These are phyloP conservation scores for Isoperla grammatica DNA, from an alignment of 2,888 invertebrate species.

Conservation along the genomic window DNA sequence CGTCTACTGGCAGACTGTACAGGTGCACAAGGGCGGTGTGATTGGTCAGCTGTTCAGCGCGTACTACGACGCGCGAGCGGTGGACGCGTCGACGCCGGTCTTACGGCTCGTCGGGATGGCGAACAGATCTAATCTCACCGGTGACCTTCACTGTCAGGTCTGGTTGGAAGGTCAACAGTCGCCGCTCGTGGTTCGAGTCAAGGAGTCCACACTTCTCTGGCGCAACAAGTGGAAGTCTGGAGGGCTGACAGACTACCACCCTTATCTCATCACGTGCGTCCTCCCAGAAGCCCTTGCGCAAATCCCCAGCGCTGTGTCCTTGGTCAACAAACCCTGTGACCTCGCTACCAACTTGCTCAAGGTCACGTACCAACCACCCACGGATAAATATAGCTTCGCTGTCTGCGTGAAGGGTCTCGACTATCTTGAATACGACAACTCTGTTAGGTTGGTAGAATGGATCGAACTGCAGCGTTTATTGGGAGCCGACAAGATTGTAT, in stretches of 20 bases:
- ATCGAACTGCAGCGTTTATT: slow-evolving; percentile 42
- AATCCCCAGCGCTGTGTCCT: slow-evolving; percentile 38
- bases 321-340: slow-evolving; percentile 38
- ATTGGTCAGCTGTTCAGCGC: slow-evolving; percentile 40
- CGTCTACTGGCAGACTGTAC: slow-evolving; percentile 40
- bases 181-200: slow-evolving; percentile 34
- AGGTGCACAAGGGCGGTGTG: slow-evolving; percentile 34
- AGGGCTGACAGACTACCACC: slow-evolving; percentile 38
- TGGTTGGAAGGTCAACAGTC: slow-evolving; percentile 34
- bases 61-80: slow-evolving; percentile 39
- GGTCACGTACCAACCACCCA: slow-evolving; percentile 36
- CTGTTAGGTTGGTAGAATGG: slow-evolving; percentile 45
- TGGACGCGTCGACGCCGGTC: slow-evolving; percentile 32
- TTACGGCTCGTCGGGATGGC: slow-evolving; percentile 41
- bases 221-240: slow-evolving; percentile 40
- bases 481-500: slow-evolving; percentile 43
- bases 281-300: slow-evolving; percentile 32
- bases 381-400: slow-evolving; percentile 39
- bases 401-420: slow-evolving; percentile 46
- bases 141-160: slow-evolving; percentile 35
- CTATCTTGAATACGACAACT: slow-evolving; percentile 42
- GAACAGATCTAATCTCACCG: slow-evolving; percentile 37
- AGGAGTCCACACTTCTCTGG: slow-evolving; percentile 39
- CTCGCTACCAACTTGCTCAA: slow-evolving; percentile 39
- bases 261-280: slow-evolving; percentile 40